Percentiles rank a stretch among this genome's conserved stretches.
These are phyloP conservation scores for Dryobotodes eremita DNA, from an alignment of 2,888 invertebrate genomes.

Conservation along the genomic window DNA sequence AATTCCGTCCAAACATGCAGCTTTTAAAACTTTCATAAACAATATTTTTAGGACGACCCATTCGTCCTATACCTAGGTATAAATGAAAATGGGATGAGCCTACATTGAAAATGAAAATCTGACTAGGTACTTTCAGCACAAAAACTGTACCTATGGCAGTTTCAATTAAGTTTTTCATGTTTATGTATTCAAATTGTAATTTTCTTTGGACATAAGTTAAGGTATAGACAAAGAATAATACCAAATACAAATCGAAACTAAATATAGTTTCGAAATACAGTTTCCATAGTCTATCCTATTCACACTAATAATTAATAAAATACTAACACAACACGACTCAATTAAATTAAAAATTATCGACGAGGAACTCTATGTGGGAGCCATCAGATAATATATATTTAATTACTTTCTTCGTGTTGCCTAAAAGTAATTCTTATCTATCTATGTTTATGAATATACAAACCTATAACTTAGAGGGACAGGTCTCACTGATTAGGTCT, in stretches of 20 bases:
- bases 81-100: neutral
- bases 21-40: neutral
- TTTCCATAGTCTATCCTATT: slow-evolving; percentile 5
- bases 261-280: neutral
- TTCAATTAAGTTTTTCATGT: neutral
- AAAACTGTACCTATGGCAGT: neutral
- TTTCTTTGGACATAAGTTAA: neutral
- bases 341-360: slow-evolving; percentile 48
- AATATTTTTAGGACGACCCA: neutral
- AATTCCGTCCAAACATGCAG: neutral
- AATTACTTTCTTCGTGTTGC: slow-evolving; percentile 80
- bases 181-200: neutral
- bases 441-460: slow-evolving; percentile 82
- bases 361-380: slow-evolving; percentile 54
- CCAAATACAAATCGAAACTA: neutral
- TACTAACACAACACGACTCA: slow-evolving; percentile 31
- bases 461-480: slow-evolving; percentile 83
- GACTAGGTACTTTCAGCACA: neutral
- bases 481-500: slow-evolving; percentile 86
- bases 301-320: neutral
- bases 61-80: neutral
- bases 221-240: neutral
- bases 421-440: slow-evolving; percentile 77
- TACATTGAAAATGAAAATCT: neutral
- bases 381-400: slow-evolving; percentile 71